A percentile compares a stretch with the other conserved stretches of the same genome.
phyloP scores from a whole-genome alignment of 2,888 invertebrate species.

The Germaria angustata region DNA sequence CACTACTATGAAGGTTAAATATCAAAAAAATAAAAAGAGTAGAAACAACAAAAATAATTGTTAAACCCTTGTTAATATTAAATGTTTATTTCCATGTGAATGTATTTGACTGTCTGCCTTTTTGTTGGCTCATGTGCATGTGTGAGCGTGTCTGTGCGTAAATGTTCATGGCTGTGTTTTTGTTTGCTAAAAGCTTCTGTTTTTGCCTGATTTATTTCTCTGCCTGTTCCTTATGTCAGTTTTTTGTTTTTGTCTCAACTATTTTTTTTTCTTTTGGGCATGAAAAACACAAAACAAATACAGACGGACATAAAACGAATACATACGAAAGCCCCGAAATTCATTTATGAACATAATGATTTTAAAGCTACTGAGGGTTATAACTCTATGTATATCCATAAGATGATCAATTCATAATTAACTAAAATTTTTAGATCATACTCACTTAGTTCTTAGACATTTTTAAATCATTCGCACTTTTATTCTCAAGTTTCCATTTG shows the following conservation, averaged over 20 bases:
- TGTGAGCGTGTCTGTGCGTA: constrained; percentile 11
- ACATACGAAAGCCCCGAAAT: background rate
- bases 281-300: background rate
- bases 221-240: background rate
- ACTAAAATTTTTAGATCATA: background rate
- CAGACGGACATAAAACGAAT: background rate
- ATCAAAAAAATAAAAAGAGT: background rate
- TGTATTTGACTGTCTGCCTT: constrained; percentile 19
- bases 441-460: no score
- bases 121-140: background rate
- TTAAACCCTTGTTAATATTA: constrained; percentile 49
- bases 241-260: background rate
- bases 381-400: background rate
- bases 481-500: no score
- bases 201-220: constrained; percentile 44
- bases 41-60: constrained; percentile 38
- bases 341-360: background rate
- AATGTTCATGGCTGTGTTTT: background rate
- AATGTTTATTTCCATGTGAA: constrained; percentile 2
- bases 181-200: constrained; percentile 56
- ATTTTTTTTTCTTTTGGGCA: constrained; percentile 21
- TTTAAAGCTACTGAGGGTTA: background rate
- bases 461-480: no score
- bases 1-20: constrained; percentile 52
- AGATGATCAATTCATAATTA: background rate